These are phyloP conservation scores for Aphrocallistes beatrix DNA, from an alignment of 37 sponge, comb jelly and placozoan species.

Conservation along the genomic window DNA sequence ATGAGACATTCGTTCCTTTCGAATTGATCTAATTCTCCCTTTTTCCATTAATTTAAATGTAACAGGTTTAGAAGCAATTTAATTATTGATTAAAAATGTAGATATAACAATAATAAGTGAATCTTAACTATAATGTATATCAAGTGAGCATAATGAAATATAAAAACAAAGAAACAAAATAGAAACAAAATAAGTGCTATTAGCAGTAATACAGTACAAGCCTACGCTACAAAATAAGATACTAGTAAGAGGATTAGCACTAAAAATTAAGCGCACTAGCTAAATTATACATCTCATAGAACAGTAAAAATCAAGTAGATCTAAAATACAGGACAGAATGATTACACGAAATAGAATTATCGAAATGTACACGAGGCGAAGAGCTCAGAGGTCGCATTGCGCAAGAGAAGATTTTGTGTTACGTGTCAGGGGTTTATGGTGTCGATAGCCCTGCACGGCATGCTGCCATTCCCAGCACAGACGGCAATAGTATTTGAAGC, in stretches of 20 bases:
- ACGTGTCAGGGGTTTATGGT: slow-evolving; percentile 81
- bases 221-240: background rate
- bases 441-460: slow-evolving; percentile 62
- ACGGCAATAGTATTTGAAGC: slow-evolving; percentile 97
- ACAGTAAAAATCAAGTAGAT: slow-evolving; percentile 16
- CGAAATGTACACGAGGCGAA: slow-evolving; percentile 6
- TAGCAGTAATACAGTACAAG: background rate
- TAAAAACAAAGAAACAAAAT: background rate
- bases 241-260: background rate
- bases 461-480: slow-evolving; percentile 99
- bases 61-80: background rate
- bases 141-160: slow-evolving; percentile 19
- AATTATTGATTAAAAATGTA: slow-evolving; percentile 15
- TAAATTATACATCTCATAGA: slow-evolving; percentile 18
- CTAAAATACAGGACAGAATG: background rate
- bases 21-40: background rate
- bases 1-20: no score
- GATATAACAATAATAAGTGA: slow-evolving; percentile 15
- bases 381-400: slow-evolving; percentile 22
- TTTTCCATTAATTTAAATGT: background rate
- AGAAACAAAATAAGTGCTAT: slow-evolving; percentile 19
- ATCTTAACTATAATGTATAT: background rate
- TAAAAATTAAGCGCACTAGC: slow-evolving; percentile 13
- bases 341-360: slow-evolving; percentile 13
- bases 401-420: slow-evolving; percentile 48